Base-by-base conservation (phyloP, 2,888 invertebrate species). In the Panzeria rudis region DNA sequence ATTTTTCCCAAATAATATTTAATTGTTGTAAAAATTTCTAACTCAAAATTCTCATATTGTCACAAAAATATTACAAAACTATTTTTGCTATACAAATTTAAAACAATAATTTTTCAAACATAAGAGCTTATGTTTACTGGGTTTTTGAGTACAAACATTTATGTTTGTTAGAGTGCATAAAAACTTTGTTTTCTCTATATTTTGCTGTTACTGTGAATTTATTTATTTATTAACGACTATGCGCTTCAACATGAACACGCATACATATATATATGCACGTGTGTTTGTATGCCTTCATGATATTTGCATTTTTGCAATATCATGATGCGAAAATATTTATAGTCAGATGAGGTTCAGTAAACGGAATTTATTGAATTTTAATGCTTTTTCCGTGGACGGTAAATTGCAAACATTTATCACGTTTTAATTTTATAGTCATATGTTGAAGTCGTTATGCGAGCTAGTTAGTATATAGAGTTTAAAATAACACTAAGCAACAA, bases 361-460 rank as follows among this genome's bases (percentile, higher is more conserved):
- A 15, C 29, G 25, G n/a, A 6, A 56, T 56, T 56, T 56, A 56
- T 56, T 56, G 29, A 56, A 56, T 29, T 56, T 56, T 7, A 56
- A 56, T 56, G 56, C 2, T n/a, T 29, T 56, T 56, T 25, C 25
- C 13, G 13, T 56, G 25, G 8, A 29, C 11, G 3, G 1, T 15
- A 29, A 56, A n/a, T 7, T 56, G 15, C n/a, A 8, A 23, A 56
- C 9, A 15, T 13, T 29, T 56, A 2, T 25, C 6, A 29, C 1
- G 6, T 15, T 25, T 54, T 7, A 23, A 11, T 13, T 23, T 25
- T 13, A 6, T 0, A 23, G 15, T 25, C 15, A 29, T 56, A n/a
- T 56, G 8, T 29, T 15, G 2, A 23, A 1, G 13, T 13, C 25
- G 15, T 54, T 15, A 5, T 13, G 6, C 50, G 29, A 4, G 29